Conservation (phyloP, 2,888 invertebrate genomes). For the Sesia bembeciformis region DNA sequence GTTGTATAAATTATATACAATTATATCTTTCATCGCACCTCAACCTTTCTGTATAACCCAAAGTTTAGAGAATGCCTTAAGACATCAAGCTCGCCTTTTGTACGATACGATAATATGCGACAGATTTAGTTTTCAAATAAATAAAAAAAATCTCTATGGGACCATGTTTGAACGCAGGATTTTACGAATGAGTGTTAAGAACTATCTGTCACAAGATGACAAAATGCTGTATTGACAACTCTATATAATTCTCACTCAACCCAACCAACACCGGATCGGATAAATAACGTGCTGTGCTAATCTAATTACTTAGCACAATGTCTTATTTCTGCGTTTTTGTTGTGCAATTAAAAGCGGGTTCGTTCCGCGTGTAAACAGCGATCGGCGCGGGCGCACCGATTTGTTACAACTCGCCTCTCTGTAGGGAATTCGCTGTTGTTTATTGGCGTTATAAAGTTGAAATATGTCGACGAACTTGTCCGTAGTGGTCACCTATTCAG, state of each 20-base stretch:
- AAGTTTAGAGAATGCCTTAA: no score
- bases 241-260: slow-evolving; percentile 13
- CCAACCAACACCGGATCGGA: slow-evolving; percentile 8
- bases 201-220: no score
- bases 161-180: no score
- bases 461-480: neutral
- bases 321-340: slow-evolving; percentile 65
- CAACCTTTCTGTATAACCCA: no score
- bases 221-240: slow-evolving; percentile 7
- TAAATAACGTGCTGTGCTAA: slow-evolving; percentile 53
- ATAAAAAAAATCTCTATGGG: no score
- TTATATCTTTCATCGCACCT: no score
- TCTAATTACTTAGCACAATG: slow-evolving; percentile 70
- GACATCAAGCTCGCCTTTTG: no score
- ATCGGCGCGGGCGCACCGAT: slow-evolving; percentile 28
- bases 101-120: no score
- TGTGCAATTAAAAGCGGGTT: slow-evolving; percentile 50
- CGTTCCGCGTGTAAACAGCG: slow-evolving; percentile 23
- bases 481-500: no score
- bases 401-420: slow-evolving; percentile 21
- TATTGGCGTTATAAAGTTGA: neutral
- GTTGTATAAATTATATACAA: no score
- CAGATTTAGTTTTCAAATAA: no score
- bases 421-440: slow-evolving; percentile 2
- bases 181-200: no score